Percentiles rank a stretch among this genome's conserved stretches.
Evolutionary conservation across 2,888 invertebrate genomes (phyloP).

Genomic region (Dione juno): DNA sequence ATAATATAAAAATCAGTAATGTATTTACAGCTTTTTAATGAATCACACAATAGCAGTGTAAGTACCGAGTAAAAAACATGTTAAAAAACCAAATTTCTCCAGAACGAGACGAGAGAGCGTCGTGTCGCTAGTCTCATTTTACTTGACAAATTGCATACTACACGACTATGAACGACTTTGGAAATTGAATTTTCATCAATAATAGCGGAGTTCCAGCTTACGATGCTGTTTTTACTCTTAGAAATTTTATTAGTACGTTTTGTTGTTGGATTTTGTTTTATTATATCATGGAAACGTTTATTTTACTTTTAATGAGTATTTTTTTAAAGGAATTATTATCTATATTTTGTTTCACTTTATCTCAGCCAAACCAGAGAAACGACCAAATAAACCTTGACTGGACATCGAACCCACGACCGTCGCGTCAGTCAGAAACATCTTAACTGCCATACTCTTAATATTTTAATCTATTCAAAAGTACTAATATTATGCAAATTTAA

Average conservation of each 20-base stretch:
- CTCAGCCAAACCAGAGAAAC: too few relatives aligned
- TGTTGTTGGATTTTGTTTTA: too few relatives aligned
- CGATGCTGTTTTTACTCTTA: background rate
- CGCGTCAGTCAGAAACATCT: background rate
- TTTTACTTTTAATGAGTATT: too few relatives aligned
- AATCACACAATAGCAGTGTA: too few relatives aligned
- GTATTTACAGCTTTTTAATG: too few relatives aligned
- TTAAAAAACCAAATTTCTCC: slow-evolving; percentile 8
- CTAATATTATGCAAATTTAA: background rate
- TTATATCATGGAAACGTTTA: too few relatives aligned
- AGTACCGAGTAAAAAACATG: background rate
- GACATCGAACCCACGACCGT: background rate
- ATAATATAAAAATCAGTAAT: too few relatives aligned
- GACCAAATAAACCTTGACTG: background rate
- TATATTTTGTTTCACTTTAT: too few relatives aligned
- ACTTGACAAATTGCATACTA: slow-evolving; percentile 41
- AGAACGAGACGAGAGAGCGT: slow-evolving; percentile 40
- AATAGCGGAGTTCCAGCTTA: background rate
- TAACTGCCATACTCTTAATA: too few relatives aligned
- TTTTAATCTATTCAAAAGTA: background rate
- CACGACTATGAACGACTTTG: slow-evolving; percentile 24
- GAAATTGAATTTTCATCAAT: slow-evolving; percentile 34
- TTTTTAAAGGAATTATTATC: too few relatives aligned
- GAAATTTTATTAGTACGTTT: background rate
- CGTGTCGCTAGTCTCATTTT: slow-evolving; percentile 30